These are phyloP conservation scores for Melanostigma gelatinosum DNA, from an alignment of 2,113 vertebrate genomes.

Conservation along the genomic window DNA sequence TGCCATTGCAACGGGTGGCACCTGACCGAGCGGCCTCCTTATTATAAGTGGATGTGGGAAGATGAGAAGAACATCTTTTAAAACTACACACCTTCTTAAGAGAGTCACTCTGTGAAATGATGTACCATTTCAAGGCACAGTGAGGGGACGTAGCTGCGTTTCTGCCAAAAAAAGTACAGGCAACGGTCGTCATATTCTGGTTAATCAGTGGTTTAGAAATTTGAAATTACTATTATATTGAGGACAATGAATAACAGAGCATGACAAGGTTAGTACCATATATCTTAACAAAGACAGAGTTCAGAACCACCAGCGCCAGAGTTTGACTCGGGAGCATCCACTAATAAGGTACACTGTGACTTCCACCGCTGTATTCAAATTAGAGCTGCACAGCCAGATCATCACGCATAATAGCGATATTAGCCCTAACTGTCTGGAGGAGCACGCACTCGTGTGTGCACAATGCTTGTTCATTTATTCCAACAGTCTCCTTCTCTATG, in stretches of 20 bases:
- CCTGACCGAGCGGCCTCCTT: not conserved
- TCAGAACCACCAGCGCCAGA: slow-evolving; percentile 33
- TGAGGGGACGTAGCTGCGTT: not conserved
- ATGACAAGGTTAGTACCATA: slow-evolving; percentile 5
- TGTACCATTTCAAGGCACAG: not conserved
- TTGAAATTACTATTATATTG: slow-evolving; percentile 4
- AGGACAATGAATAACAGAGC: slow-evolving; percentile 24
- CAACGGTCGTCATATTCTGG: slow-evolving; percentile 1
- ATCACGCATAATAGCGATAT: slow-evolving; percentile 49
- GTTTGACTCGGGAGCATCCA: slow-evolving; percentile 31
- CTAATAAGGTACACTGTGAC: slow-evolving; percentile 28
- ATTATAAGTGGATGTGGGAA: not conserved
- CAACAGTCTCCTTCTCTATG: slow-evolving; percentile 5
- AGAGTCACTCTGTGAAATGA: slow-evolving; percentile 11
- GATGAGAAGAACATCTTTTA: slow-evolving; percentile 6
- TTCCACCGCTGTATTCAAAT: slow-evolving; percentile 52
- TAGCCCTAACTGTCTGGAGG: slow-evolving; percentile 33
- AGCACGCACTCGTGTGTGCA: slow-evolving; percentile 3
- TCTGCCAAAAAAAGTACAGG: slow-evolving; percentile 12
- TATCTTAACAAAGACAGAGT: slow-evolving; percentile 36
- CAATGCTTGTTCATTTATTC: slow-evolving; percentile 20
- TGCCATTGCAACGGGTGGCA: not conserved
- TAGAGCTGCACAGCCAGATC: slow-evolving; percentile 46
- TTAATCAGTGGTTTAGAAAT: slow-evolving; percentile 30
- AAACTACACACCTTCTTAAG: not conserved